Conservation (phyloP, 2,888 invertebrate genomes). For the Sphinx pinastri region DNA sequence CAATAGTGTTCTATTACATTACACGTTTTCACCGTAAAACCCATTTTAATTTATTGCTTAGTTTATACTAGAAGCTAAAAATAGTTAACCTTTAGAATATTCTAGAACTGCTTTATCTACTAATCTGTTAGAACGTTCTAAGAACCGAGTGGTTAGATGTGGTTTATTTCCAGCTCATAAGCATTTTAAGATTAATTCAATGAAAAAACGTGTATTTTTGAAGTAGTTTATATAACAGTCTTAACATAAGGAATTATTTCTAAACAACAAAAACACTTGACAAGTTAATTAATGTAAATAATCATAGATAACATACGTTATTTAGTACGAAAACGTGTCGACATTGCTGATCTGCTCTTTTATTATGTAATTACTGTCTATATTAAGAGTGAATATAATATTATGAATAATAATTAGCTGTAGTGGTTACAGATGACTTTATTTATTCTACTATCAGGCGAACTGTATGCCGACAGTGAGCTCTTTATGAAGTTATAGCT, state of each 20-base stretch:
- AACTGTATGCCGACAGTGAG: too few species aligned
- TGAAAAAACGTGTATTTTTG: not conserved
- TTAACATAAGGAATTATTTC: slow-evolving; percentile 1
- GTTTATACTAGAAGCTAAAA: not conserved
- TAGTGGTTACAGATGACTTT: too few species aligned
- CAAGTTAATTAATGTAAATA: slow-evolving; percentile 8
- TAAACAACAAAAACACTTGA: slow-evolving; percentile 8
- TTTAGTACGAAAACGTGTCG: slow-evolving; percentile 8
- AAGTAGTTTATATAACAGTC: slow-evolving; percentile 10
- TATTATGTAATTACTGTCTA: not conserved
- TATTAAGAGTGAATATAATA: not conserved
- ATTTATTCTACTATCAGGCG: too few species aligned
- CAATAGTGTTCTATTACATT: slow-evolving; percentile 4
- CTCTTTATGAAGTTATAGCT: too few species aligned
- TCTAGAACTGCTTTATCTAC: slow-evolving; percentile 6
- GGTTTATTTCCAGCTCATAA: not conserved
- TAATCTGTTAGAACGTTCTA: slow-evolving; percentile 1
- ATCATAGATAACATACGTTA: not conserved
- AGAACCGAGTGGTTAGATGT: not conserved
- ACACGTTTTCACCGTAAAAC: not conserved
- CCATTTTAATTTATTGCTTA: not conserved
- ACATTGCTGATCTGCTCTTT: not conserved
- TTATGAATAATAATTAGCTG: too few species aligned
- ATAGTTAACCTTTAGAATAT: slow-evolving; percentile 9
- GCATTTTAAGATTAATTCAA: not conserved